Evolutionary conservation across 2,113 vertebrate genomes (phyloP), one percentile per base, ranked within the genome.

Genomic region (Clarias magur): DNA sequence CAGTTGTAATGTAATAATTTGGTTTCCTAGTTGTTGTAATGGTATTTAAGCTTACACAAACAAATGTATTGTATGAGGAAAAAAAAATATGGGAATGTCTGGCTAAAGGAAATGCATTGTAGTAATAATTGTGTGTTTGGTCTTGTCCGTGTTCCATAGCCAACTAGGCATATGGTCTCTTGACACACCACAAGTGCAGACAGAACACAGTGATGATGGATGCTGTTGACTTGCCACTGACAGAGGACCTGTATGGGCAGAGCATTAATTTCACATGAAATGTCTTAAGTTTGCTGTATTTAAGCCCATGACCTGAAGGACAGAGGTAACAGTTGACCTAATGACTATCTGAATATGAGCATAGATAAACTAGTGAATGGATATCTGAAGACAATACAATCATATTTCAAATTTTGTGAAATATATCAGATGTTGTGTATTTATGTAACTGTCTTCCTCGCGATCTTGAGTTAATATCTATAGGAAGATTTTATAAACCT

Each of bases 141-240:
- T 84, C 57, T 84, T 87, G 80, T 87, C 85, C 85, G 56, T 80
- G 60, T 87, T 90, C 78, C 72, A 82, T 76, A 84, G 65, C 42
- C 88, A 80, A 80, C n/a, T 67, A 89, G 82, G 81, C 80, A 90
- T 85, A 62, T 75, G 54, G 38, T 82, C 59, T 73, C 60, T 65
- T 88, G 27, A 87, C 82, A 75, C 80, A 82, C 68, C 78, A 68
- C 88, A 87, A 83, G 86, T 87, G 82, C 62, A 87, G 83, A 88
- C 88, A 89, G 73, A 81, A 59, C 85, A 82, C 75, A 60, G 79
- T 68, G 80, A 82, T 84, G 86, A 84, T 65, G 65, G 86, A 89
- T 88, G 62, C 53, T 75, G 83, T 80, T 72, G 60, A 70, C 65
- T 86, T 85, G n/a, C 59, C 80, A 85, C 81, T 89, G 81, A 88